These are phyloP conservation scores for Coturnix japonica DNA, from an alignment of 2,113 vertebrate species.

Conservation along the genomic window DNA sequence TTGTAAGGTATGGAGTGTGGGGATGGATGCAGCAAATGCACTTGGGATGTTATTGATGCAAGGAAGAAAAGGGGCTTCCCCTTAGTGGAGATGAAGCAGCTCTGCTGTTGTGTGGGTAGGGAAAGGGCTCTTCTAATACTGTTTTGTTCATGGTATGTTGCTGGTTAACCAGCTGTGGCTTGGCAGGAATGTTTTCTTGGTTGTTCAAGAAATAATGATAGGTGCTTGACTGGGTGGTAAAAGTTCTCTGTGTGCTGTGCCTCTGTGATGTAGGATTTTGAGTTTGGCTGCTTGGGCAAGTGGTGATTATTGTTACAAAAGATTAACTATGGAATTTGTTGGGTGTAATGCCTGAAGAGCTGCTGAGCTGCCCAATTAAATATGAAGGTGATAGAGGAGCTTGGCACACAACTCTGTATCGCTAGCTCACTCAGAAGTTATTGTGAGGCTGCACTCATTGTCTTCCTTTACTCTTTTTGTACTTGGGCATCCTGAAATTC, in stretches of 20 bases:
- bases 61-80: background rate
- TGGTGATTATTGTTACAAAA: background rate
- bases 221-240: background rate
- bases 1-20: background rate
- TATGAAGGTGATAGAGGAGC: background rate
- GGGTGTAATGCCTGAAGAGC: background rate
- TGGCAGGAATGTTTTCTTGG: background rate
- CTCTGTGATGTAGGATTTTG: background rate
- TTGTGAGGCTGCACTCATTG: background rate
- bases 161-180: background rate
- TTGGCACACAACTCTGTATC: background rate
- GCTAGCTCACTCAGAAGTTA: background rate
- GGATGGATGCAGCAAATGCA: background rate
- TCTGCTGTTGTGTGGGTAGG: fast-evolving
- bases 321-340: background rate
- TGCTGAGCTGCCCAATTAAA: background rate
- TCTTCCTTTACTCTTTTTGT: background rate
- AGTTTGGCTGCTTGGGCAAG: background rate
- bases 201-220: background rate
- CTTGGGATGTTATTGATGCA: background rate
- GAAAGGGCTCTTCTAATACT: background rate
- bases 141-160: background rate
- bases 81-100: background rate
- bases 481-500: background rate
- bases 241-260: background rate